Percentiles rank a stretch among this genome's conserved stretches.
Evolutionary conservation across 2,113 vertebrate species (phyloP).

Genomic region (Urocitellus parryii): DNA sequence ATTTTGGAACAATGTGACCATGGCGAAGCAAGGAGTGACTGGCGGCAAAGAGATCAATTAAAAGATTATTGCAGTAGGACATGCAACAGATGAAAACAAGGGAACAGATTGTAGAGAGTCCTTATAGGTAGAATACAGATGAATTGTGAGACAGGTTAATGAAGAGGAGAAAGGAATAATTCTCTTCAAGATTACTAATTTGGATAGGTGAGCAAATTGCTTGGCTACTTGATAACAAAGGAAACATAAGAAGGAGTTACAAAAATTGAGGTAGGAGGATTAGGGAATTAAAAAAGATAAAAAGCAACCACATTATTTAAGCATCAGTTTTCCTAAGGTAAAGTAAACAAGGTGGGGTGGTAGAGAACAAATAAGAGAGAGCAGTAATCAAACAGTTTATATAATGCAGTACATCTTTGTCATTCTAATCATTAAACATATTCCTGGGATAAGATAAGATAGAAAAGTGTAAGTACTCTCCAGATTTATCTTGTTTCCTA

Average conservation of each 20-base stretch:
- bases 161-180: background rate
- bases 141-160: background rate
- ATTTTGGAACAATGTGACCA: background rate
- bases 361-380: background rate
- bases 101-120: background rate
- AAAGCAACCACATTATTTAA: background rate
- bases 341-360: background rate
- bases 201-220: background rate
- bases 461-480: background rate
- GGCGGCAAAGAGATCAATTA: background rate
- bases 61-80: background rate
- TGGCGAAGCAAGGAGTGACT: background rate
- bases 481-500: background rate
- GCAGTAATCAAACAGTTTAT: fast-evolving
- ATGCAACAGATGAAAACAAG: background rate
- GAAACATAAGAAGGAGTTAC: background rate
- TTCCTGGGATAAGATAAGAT: background rate
- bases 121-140: background rate
- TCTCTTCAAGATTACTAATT: background rate
- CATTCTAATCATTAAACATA: background rate
- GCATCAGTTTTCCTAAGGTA: background rate
- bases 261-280: background rate
- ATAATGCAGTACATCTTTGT: background rate
- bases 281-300: background rate
- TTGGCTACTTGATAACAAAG: background rate